Evolutionary conservation across 2,888 invertebrate species (phyloP).

Genomic region (Eurois occulta): DNA sequence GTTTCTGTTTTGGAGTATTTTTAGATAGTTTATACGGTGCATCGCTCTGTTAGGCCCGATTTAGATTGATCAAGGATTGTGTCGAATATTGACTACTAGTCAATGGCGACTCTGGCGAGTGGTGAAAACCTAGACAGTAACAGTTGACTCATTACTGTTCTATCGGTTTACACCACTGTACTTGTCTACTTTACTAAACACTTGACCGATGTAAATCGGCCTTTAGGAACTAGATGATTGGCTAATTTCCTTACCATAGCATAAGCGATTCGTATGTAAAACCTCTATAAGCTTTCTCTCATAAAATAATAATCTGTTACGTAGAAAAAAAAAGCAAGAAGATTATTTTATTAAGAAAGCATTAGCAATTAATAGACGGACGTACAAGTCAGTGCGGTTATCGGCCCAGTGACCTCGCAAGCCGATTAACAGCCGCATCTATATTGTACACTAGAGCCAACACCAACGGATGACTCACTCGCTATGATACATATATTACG

Average conservation of each 20-base stretch:
- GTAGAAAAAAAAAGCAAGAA: background rate
- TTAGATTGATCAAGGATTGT: background rate
- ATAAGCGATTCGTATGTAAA: background rate
- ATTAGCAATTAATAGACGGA: constrained; percentile 40
- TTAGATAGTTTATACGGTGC: background rate
- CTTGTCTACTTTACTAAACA: background rate
- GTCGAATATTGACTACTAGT: background rate
- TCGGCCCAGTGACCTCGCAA: constrained; percentile 60
- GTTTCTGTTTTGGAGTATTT: background rate
- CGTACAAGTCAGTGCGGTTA: constrained; percentile 53
- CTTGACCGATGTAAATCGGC: background rate
- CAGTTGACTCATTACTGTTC: background rate
- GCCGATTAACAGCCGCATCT: constrained; percentile 53
- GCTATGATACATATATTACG: constrained; percentile 60
- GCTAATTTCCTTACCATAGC: background rate
- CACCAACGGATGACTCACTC: constrained; percentile 53
- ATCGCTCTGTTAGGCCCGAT: background rate
- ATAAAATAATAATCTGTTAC: background rate
- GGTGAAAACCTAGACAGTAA: background rate
- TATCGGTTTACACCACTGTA: background rate
- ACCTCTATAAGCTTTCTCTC: background rate
- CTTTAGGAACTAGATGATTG: background rate
- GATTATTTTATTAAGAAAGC: constrained; percentile 35
- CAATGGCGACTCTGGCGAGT: background rate
- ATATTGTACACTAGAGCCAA: constrained; percentile 48